Evolutionary conservation across 1,140 invertebrate species (phyloP).

Genomic region (Heliconius nattereri): DNA sequence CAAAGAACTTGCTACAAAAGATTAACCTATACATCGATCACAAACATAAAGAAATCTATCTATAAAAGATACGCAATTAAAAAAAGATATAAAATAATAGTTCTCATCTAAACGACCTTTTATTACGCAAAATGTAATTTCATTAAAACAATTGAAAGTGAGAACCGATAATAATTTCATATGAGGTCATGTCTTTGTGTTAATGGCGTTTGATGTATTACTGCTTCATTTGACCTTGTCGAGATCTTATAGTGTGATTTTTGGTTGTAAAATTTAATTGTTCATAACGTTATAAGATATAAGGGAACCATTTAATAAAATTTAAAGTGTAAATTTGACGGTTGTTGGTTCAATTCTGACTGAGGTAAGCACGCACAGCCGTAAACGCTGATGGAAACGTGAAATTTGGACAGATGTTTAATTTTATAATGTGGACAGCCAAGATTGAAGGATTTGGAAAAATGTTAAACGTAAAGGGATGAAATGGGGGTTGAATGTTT

Average conservation of each 20-base stretch:
- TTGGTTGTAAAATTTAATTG: background rate
- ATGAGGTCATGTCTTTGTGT: conserved; percentile 47
- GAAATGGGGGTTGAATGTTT: too few species aligned
- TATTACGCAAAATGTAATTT: conserved; percentile 40
- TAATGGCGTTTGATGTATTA: conserved; percentile 46
- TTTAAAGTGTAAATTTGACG: too few species aligned
- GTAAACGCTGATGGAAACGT: too few species aligned
- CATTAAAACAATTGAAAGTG: conserved; percentile 74
- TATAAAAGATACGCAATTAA: conserved; percentile 18
- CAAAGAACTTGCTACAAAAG: background rate
- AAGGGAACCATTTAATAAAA: too few species aligned
- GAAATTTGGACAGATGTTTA: too few species aligned
- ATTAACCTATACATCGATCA: conserved; percentile 16
- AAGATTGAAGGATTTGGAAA: too few species aligned
- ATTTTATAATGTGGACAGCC: too few species aligned
- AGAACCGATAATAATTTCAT: conserved; percentile 38
- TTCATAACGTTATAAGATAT: background rate
- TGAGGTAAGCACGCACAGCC: too few species aligned
- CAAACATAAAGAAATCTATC: conserved; percentile 50
- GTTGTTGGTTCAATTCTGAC: too few species aligned
- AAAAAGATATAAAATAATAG: conserved; percentile 4
- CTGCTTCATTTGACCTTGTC: conserved; percentile 29
- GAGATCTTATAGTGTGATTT: conserved; percentile 14
- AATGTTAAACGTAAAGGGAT: too few species aligned
- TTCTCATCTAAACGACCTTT: background rate